Evolutionary conservation across 2,797 vertebrate species (phyloP), one percentile per base, ranked within the genome.

Genomic region (Dipus sagitta): DNA sequence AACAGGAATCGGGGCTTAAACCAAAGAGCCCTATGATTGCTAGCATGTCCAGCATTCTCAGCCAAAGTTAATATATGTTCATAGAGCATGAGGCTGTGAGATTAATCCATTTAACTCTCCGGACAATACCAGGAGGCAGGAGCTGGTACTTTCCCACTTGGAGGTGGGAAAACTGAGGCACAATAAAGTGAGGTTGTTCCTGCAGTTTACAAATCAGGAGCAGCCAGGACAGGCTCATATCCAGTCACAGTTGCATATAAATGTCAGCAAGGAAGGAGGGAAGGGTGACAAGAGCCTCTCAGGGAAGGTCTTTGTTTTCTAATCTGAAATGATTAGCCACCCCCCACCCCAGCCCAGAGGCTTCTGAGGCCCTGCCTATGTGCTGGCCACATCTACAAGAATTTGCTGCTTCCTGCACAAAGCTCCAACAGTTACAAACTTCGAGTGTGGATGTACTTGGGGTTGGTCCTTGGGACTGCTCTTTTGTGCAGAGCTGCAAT

Each of bases 91-190:
- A 1, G 26, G 18, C 13, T 13, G 1, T 28, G 14, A 47, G n/a
- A 10, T 54, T 54, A 24, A 67, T n/a, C 26, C 79, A 28, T 38
- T 38, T 42, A 54, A 67, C 60, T 86, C 58, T 71, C 71, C 24
- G 1, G 0, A 42, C 30, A 12, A 34, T 14, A 10, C 47, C 32
- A 2, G 0, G 21, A 76, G 72, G 30, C 4, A 67, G 58, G 47
- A 74, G 12, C 30, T 54, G 67, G 21, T 12, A 21, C 11, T 4
- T 28, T 20, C 30, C 47, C n/a, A 14, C 38, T 60, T 76, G 18
- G 64, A 92, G 76, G 24, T 28, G 42, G 76, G 76, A 60, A 85
- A 89, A 81, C 9, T 6, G 64, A 94, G 84, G 68, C 60, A 82
- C 2, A 0, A 6, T 0, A 3, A 17, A 83, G 28, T 26, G 60